Conservation (phyloP, 2,113 vertebrate species). For the Muscicapa adusta region DNA sequence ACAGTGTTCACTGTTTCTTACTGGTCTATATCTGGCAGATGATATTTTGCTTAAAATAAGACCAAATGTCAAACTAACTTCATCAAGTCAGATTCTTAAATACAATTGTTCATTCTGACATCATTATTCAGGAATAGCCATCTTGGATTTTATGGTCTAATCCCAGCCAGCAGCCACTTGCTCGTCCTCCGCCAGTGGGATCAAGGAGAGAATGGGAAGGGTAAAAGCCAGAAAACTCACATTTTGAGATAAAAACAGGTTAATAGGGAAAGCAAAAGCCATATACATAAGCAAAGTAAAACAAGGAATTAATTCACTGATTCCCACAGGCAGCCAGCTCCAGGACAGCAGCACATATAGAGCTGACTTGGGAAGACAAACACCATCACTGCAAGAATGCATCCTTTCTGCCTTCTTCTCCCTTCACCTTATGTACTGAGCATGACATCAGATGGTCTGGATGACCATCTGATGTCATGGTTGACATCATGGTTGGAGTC, state of each 20-base stretch:
- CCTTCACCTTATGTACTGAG: fast-evolving
- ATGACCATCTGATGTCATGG: too few species aligned
- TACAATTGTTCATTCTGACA: background rate
- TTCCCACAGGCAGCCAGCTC: background rate
- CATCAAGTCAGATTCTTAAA: background rate
- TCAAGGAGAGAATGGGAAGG: background rate
- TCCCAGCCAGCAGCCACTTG: fast-evolving
- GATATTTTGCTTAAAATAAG: background rate
- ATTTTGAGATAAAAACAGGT: background rate
- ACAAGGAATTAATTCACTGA: background rate
- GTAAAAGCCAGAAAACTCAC: background rate
- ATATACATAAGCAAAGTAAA: background rate
- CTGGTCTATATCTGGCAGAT: background rate
- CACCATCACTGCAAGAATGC: background rate
- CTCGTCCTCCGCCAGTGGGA: background rate
- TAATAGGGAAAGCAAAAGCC: background rate
- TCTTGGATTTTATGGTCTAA: background rate
- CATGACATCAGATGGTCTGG: fast-evolving
- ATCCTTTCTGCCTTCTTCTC: background rate
- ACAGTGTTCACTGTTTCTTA: background rate
- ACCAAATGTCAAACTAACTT: background rate
- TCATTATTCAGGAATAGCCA: background rate
- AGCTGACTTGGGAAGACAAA: background rate
- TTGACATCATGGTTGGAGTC: too few species aligned
- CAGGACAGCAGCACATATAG: background rate